Conservation (phyloP, 2,113 vertebrate genomes). For the Osmerus eperlanus region DNA sequence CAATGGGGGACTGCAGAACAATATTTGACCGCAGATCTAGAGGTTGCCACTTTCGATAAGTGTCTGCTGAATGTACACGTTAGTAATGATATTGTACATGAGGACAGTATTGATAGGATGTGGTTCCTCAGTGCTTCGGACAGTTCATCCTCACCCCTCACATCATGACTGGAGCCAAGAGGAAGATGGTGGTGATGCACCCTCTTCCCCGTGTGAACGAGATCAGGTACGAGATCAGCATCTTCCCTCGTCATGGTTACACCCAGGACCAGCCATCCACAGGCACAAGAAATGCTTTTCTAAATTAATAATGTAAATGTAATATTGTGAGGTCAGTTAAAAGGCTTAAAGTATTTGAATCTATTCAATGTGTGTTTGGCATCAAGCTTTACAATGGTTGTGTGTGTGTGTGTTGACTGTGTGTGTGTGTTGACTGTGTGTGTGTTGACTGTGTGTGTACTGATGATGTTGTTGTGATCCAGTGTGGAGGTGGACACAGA, state of each 20-base stretch:
- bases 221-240: slow-evolving; percentile 80
- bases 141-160: slow-evolving; percentile 95
- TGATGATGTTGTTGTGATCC: slow-evolving; percentile 8
- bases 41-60: not conserved
- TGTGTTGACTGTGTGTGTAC: too few species aligned
- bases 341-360: too few species aligned
- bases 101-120: not conserved
- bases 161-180: slow-evolving; percentile 96
- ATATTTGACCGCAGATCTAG: too few species aligned
- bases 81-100: not conserved
- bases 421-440: too few species aligned
- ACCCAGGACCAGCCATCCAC: not conserved
- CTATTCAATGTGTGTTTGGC: too few species aligned
- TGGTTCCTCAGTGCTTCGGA: slow-evolving; percentile 82
- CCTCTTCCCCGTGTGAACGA: slow-evolving; percentile 94
- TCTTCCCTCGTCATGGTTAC: not conserved
- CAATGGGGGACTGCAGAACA: too few species aligned
- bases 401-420: too few species aligned
- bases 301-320: too few species aligned
- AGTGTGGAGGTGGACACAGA: slow-evolving; percentile 92
- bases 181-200: slow-evolving; percentile 99
- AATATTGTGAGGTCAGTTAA: too few species aligned
- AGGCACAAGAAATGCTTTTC: too few species aligned
- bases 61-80: not conserved
- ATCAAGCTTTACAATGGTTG: too few species aligned